Evolutionary conservation across 1,140 invertebrate species (phyloP), one percentile per base, ranked within the genome.

Genomic region (Drosophila lini): DNA sequence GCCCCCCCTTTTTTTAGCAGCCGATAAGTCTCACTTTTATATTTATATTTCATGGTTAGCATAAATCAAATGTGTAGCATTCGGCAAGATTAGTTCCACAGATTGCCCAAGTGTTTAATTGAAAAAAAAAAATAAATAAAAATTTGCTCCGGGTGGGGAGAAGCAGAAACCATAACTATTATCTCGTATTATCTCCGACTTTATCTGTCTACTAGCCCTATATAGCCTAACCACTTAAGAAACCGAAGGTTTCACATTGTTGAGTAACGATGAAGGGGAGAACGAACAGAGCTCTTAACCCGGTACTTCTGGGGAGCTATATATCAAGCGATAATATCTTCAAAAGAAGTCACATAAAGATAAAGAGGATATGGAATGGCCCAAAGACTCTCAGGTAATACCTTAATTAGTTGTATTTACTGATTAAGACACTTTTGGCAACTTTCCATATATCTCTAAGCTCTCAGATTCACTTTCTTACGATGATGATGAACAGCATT

Each of bases 1-100:
- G 13, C 0, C 19, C 11, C 31, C 36, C 5, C n/a, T 16, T 15
- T 3, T n/a, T 28, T 22, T 13, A 16, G 10, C 25, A 22, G 48
- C 16, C 45, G 36, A 68, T 68, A 67, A n/a, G 36, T 31, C 11
- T 13, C 10, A 15, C 38, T 36, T 69, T 53, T 53, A 40, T 50
- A 50, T 69, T 53, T 53, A 40, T 50, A 50, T 22, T 69, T 71
- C 64, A 58, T 16, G 68, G 68, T 48, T 50, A 58, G 52, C 65
- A 58, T 70, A 71, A 71, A 71, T 70, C 65, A 58, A 36, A 36
- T 58, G 68, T 58, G 65, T 71, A 71, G 47, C 28, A 41, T 48
- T 36, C 65, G 9, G 28, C 13, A 2, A 36, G 65, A 58, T 32
- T 48, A 34, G 32, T 34, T 36, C 7, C 11, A 3, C 7, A 40